Evolutionary conservation across 2,113 vertebrate species (phyloP).

Genomic region (Rhinopomastus cyanomelas): DNA sequence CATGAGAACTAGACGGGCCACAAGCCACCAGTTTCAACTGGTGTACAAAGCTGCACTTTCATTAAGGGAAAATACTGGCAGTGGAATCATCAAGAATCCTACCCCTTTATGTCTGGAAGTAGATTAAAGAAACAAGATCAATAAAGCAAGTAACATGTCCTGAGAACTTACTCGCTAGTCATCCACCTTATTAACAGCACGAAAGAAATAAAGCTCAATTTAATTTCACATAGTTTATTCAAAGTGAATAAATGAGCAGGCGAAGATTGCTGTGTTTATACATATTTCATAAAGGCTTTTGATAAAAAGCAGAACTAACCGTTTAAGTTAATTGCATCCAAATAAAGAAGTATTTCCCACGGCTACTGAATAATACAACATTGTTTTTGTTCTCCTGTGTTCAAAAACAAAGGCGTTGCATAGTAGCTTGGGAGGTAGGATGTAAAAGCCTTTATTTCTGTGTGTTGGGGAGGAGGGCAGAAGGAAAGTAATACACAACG

Average conservation of each 20-base stretch:
- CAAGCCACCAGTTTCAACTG: not conserved
- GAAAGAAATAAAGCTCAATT: conserved; percentile 57
- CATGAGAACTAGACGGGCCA: not conserved
- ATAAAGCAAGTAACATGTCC: conserved; percentile 40
- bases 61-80: not conserved
- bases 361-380: conserved; percentile 55
- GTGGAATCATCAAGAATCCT: not conserved
- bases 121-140: conserved; percentile 50
- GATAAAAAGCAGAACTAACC: conserved; percentile 61
- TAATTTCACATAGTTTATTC: conserved; percentile 54
- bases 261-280: conserved; percentile 54
- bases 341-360: conserved; percentile 63
- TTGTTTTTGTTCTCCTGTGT: conserved; percentile 39
- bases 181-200: conserved; percentile 57
- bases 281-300: conserved; percentile 63
- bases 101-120: not conserved
- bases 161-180: conserved; percentile 54
- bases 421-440: conserved; percentile 49
- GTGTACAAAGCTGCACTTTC: not conserved
- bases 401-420: conserved; percentile 51
- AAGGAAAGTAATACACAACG: not conserved
- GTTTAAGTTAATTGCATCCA: conserved; percentile 64
- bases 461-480: not conserved
- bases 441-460: conserved; percentile 29
- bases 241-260: conserved; percentile 59